A percentile compares a stretch with the other conserved stretches of the same genome.
Conservation (phyloP, 2,797 vertebrate genomes). For the Mallotus villosus region DNA sequence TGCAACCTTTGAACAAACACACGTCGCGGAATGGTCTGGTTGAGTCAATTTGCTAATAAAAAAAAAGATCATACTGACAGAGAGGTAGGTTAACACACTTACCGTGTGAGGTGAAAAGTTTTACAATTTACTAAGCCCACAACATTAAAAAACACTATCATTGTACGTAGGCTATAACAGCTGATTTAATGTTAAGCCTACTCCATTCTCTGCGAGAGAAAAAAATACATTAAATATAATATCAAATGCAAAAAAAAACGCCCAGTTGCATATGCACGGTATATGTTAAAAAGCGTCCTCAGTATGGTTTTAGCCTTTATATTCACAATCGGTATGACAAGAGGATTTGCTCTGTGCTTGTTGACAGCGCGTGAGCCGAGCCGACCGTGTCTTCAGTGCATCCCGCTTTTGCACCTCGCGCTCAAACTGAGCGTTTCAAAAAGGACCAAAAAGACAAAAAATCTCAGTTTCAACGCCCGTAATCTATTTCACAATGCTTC, state of each 20-base stretch:
- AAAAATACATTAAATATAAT: not conserved
- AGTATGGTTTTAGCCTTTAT: not conserved
- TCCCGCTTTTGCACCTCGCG: conserved; percentile 74
- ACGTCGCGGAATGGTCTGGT: not conserved
- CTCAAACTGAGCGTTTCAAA: conserved; percentile 72
- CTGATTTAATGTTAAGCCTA: not conserved
- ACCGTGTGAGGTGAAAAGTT: conserved; percentile 3
- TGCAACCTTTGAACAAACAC: conserved; percentile 6
- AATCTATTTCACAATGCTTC: not conserved
- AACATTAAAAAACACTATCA: not conserved
- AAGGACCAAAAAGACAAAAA: conserved; percentile 35
- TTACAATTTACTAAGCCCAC: not conserved
- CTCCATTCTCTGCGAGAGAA: not conserved
- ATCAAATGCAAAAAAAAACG: not conserved
- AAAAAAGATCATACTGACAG: not conserved
- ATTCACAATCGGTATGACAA: not conserved
- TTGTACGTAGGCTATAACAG: not conserved
- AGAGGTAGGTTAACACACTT: conserved; percentile 1
- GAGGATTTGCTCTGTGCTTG: conserved; percentile 29
- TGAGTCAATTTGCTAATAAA: not conserved
- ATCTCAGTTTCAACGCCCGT: conserved; percentile 41
- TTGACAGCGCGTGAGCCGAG: conserved; percentile 30
- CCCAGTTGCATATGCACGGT: not conserved
- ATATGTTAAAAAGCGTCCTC: not conserved
- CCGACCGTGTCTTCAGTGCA: conserved; percentile 51